Evolutionary conservation across 2,888 invertebrate species (phyloP).

Genomic region (Sipha maydis): DNA sequence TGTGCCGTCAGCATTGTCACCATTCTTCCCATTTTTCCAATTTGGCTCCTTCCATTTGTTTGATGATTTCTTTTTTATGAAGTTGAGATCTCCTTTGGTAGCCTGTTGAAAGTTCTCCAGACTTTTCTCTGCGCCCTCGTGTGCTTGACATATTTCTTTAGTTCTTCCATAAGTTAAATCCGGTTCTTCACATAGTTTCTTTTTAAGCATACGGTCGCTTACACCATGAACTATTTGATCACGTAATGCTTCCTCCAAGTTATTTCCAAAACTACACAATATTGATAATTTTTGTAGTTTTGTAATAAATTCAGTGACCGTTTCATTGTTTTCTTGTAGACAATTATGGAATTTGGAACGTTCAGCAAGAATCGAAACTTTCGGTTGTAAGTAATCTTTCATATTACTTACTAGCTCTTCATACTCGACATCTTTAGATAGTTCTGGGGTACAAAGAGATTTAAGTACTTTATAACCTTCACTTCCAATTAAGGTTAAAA

Average conservation of each 20-base stretch:
- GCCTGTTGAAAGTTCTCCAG: background rate
- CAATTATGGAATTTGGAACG: too few species aligned
- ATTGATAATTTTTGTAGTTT: too few species aligned
- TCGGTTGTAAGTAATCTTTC: slow-evolving; percentile 26
- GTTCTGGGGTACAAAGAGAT: background rate
- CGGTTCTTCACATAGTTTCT: slow-evolving; percentile 19
- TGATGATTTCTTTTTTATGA: slow-evolving; percentile 1
- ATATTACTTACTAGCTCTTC: slow-evolving; percentile 27
- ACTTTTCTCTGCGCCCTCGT: slow-evolving; percentile 12
- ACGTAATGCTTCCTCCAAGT: too few species aligned
- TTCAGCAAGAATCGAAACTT: background rate
- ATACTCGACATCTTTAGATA: background rate
- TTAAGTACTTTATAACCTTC: slow-evolving; percentile 23
- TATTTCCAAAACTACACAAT: too few species aligned
- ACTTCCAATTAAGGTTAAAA: slow-evolving; percentile 40
- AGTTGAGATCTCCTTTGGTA: background rate
- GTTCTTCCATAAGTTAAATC: slow-evolving; percentile 19
- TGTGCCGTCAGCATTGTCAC: too few species aligned
- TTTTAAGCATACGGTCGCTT: too few species aligned
- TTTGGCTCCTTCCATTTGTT: background rate
- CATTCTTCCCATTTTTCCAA: background rate
- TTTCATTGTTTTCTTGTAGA: too few species aligned
- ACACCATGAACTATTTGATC: too few species aligned
- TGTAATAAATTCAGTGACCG: too few species aligned
- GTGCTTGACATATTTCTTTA: slow-evolving; percentile 13